Base-by-base conservation (phyloP, 2,797 vertebrate genomes). In the Odontamblyopus rebecca region DNA sequence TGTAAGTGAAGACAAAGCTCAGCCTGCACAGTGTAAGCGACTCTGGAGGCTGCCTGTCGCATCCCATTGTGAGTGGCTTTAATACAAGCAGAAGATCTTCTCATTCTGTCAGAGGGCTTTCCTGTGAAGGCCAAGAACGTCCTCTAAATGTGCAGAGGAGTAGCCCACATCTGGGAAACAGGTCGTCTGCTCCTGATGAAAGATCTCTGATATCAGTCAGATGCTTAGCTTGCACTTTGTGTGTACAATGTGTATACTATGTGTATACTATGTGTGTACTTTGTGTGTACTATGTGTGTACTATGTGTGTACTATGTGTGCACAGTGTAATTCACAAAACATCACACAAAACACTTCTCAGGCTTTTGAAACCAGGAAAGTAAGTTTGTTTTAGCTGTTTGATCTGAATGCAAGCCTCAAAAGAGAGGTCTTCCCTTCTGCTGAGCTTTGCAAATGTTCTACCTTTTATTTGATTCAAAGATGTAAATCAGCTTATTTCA, bases 81-180 rank as follows among this genome's bases (percentile, higher is more conserved):
- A 71, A 88, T 83, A 78, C 19, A 26, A 67, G 44, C 56, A 74
- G 71, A 88, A 76, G 75, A 82, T 89, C 82, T 82, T 81, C 83
- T 85, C 86, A 84, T 85, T 83, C 87, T 89, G 88, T 90, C 89
- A 87, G 78, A 87, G 67, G 77, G 70, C 70, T 82, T 87, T 83
- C 79, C 81, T 85, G 75, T 85, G 77, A 86, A 88, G 81, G 78
- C 89, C 84, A 80, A 85, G 83, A 89, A 88, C 85, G 81, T 90
- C 88, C 86, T 91, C 84, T 82, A 89, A 85, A 82, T 57, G 68
- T 50, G 67, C 70, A 61, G 79, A 71, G 77, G 88, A 85, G 81
- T 83, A 81, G 86, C 69, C 61, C 80, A 79, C 73, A 72, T 72
- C 89, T 89, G 87, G 80, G 76, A 82, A 85, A 81, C 89, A 86